A percentile compares a stretch with the other conserved stretches of the same genome.
Evolutionary conservation across 2,888 invertebrate genomes (phyloP).

Genomic region (Rosalia funebris): DNA sequence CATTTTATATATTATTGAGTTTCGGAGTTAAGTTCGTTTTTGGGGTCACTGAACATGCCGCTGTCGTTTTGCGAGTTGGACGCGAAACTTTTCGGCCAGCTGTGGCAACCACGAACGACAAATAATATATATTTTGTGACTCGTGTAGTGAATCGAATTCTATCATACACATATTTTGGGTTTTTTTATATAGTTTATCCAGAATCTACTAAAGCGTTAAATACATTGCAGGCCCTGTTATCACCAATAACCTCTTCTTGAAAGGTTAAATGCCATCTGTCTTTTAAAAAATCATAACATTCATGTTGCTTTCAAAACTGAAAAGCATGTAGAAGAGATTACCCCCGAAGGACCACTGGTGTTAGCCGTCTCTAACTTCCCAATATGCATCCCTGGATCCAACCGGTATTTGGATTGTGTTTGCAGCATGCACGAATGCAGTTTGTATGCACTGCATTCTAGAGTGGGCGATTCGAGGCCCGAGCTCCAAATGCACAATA

Average conservation of each 20-base stretch:
- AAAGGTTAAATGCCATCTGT: too few relatives aligned
- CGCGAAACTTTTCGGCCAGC: slow-evolving; percentile 6
- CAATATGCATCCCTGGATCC: slow-evolving; percentile 3
- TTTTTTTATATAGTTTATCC: too few relatives aligned
- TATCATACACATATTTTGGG: too few relatives aligned
- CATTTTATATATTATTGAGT: slow-evolving; percentile 40
- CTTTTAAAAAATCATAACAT: too few relatives aligned
- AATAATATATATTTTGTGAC: too few relatives aligned
- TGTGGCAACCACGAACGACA: too few relatives aligned
- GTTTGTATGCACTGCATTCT: slow-evolving; percentile 28
- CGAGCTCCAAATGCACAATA: slow-evolving; percentile 7
- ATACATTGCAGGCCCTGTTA: too few relatives aligned
- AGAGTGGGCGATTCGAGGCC: slow-evolving; percentile 24
- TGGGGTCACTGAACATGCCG: slow-evolving; percentile 39
- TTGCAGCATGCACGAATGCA: slow-evolving; percentile 27
- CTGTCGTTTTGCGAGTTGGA: slow-evolving; percentile 11
- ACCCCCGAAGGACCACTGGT: slow-evolving; percentile 6
- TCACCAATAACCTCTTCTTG: too few relatives aligned
- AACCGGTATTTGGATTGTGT: slow-evolving; percentile 26
- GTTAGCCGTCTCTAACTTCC: not conserved
- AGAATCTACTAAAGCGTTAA: too few relatives aligned
- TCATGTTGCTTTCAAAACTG: too few relatives aligned
- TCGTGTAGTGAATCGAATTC: too few relatives aligned
- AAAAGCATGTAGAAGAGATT: too few relatives aligned
- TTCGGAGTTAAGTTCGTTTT: slow-evolving; percentile 33